Evolutionary conservation across 2,888 invertebrate species (phyloP), one percentile per base, ranked within the genome.

Genomic region (Nemoura dubitans): DNA sequence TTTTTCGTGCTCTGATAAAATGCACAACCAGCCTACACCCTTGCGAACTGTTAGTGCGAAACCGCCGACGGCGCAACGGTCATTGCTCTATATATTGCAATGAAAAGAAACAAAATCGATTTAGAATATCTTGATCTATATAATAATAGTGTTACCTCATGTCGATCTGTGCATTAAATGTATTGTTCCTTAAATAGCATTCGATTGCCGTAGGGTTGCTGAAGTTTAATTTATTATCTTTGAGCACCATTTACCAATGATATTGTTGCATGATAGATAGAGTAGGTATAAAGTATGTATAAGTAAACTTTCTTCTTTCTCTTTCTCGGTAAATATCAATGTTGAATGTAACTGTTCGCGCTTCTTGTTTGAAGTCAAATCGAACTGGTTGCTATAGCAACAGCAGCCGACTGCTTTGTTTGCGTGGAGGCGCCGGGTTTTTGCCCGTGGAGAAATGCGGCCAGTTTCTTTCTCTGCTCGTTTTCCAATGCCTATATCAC

Each of bases 111-210:
- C 59, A 7, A 59, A 59, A 59, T 59, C 59, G 59, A 59, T 59
- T 59, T 59, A 59, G 6, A 59, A 59, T 59, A 59, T 59, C 59
- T 59, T 59, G 59, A 59, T 59, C 59, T 59, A 59, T 59, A 59
- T 59, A 59, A 59, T 59, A 59, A 59, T 59, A 59, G 59, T 21
- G 21, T 59, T 59, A 59, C 59, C 59, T 59, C 59, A 59, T 59
- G 59, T 59, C 59, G 59, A 59, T 59, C 59, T 59, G 59, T 59
- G 59, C 2, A 59, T 3, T 36, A 36, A 6, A 10, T 3, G 59
- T 59, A 59, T 59, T 59, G 59, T 59, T 59, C 59, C 59, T 59
- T 59, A 59, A 59, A 59, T 59, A 59, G 59, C 59, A 59, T 59
- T 59, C 21, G 59, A 10, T 59, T 14, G 59, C 59, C 59, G 16